Evolutionary conservation across 1,140 invertebrate species (phyloP).

Genomic region (Drosophila neocordata): DNA sequence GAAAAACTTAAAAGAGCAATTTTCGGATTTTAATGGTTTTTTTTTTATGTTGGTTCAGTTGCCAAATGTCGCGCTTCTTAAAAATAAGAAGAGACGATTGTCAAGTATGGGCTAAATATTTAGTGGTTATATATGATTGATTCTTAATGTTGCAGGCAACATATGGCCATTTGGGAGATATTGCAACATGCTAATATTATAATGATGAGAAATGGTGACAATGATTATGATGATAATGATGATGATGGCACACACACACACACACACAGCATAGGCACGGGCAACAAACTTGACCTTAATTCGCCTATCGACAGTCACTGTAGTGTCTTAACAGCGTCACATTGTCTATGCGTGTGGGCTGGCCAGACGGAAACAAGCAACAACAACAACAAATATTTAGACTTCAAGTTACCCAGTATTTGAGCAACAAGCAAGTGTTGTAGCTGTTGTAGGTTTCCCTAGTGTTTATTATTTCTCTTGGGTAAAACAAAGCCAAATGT

Average conservation of each 20-base stretch:
- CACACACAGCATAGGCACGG: conserved; percentile 22
- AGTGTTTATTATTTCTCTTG: no score
- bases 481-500: no score
- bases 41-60: no score
- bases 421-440: no score
- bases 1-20: no score
- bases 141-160: conserved; percentile 35
- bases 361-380: conserved; percentile 10
- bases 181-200: conserved; percentile 43
- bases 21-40: no score
- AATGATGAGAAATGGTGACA: conserved; percentile 2
- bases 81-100: no score
- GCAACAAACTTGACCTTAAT: conserved; percentile 60
- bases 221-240: conserved; percentile 21
- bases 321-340: conserved; percentile 15
- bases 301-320: conserved; percentile 35
- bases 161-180: conserved; percentile 47
- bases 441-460: no score
- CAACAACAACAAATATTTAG: conserved; percentile 1
- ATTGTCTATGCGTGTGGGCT: conserved; percentile 43
- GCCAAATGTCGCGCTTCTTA: no score
- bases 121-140: conserved; percentile 47
- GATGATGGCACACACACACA: conserved; percentile 51
- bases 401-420: no score
- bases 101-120: no score